phyloP scores from a whole-genome alignment of 2,113 vertebrate genomes.

The Paracyprichromis sp. region DNA sequence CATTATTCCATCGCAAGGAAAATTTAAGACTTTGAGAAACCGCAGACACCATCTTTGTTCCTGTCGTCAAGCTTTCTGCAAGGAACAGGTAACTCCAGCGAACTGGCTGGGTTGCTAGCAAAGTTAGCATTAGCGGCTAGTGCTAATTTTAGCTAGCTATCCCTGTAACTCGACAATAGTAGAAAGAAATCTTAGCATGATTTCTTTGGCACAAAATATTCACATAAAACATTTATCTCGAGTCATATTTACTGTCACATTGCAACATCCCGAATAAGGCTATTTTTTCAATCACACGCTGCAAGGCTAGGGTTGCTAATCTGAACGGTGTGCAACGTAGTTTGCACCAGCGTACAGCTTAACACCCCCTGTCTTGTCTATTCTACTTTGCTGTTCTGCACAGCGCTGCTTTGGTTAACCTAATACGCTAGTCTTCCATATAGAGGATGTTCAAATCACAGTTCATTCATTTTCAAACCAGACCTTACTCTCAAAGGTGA shows the following conservation, averaged over 20 bases:
- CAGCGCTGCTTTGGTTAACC: background rate
- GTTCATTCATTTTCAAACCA: background rate
- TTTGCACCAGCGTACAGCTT: background rate
- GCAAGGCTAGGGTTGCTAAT: background rate
- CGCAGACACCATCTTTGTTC: background rate
- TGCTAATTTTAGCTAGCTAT: background rate
- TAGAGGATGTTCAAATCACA: background rate
- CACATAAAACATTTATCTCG: background rate
- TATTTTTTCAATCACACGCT: background rate
- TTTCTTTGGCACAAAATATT: background rate
- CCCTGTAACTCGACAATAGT: background rate
- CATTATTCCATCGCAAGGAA: background rate
- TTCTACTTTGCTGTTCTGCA: background rate
- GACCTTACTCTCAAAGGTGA: background rate
- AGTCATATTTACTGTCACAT: background rate
- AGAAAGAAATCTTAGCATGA: background rate
- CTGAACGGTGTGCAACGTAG: background rate
- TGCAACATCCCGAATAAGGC: background rate
- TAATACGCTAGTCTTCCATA: background rate
- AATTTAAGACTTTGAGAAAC: background rate
- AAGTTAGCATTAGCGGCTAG: background rate
- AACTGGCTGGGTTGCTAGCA: background rate
- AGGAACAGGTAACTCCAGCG: background rate
- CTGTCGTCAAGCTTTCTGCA: background rate
- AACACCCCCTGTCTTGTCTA: background rate